Evolutionary conservation across 2,888 invertebrate genomes (phyloP).

Genomic region (Noctua janthina): DNA sequence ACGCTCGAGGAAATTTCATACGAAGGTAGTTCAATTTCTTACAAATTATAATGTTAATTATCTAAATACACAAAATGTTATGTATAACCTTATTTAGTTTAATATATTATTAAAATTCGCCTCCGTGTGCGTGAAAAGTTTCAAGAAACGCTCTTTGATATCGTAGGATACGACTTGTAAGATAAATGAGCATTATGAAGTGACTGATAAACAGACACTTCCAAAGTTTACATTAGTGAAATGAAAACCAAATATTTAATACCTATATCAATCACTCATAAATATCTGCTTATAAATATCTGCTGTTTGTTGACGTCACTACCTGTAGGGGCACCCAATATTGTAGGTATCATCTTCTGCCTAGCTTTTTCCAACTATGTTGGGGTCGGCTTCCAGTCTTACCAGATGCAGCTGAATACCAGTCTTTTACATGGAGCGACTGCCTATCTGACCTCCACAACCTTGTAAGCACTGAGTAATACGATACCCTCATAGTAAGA

Average conservation of each 20-base stretch:
- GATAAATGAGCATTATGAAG: conserved; percentile 6
- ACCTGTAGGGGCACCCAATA: background rate
- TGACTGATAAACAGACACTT: conserved; percentile 29
- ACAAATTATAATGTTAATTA: background rate
- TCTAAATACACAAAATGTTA: background rate
- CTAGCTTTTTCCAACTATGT: background rate
- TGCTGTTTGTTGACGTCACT: background rate
- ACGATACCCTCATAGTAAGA: background rate
- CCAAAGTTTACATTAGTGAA: conserved; percentile 10
- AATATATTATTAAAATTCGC: background rate
- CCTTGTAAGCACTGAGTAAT: background rate
- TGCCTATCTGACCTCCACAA: background rate
- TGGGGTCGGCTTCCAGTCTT: background rate
- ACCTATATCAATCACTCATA: conserved; percentile 5
- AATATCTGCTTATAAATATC: conserved; percentile 3
- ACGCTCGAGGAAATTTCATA: conserved; percentile 12
- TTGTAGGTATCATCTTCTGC: background rate
- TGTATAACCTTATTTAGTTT: background rate
- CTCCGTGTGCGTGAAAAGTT: background rate
- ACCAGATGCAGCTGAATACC: background rate
- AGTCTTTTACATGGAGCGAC: background rate
- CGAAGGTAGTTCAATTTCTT: background rate
- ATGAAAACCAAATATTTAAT: conserved; percentile 20
- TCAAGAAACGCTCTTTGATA: background rate
- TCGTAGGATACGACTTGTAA: background rate